These are phyloP conservation scores for Candidula unifasciata DNA, from an alignment of 2,888 invertebrate genomes.

Conservation along the genomic window DNA sequence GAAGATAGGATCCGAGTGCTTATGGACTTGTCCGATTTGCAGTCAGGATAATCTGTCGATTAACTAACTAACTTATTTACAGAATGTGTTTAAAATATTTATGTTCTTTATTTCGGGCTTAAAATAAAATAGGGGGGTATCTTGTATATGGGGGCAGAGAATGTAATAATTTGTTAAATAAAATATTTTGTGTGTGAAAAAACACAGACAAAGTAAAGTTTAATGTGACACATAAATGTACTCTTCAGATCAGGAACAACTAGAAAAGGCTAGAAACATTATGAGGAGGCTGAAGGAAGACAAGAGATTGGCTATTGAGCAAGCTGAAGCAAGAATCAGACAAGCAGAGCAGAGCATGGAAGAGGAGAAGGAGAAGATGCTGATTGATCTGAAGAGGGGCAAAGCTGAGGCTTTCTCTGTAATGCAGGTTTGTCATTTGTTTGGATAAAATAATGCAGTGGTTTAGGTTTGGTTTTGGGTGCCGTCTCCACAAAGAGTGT, in stretches of 20 bases:
- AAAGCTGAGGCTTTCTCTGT: conserved; percentile 77
- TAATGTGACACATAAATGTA: background rate
- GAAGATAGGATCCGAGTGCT: no score
- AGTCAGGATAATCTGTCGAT: no score
- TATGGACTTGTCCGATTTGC: no score
- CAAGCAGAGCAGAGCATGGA: conserved; percentile 71
- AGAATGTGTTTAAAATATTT: no score
- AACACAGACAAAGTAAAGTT: background rate
- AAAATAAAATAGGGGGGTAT: no score
- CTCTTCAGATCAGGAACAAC: conserved; percentile 71
- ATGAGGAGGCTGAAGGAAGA: conserved; percentile 74
- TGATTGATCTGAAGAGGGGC: conserved; percentile 77
- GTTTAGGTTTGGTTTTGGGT: no score
- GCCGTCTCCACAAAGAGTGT: no score
- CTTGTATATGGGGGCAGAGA: no score
- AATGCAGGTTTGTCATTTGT: conserved; percentile 69
- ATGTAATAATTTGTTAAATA: no score
- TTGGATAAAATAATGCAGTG: background rate
- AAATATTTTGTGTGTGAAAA: background rate
- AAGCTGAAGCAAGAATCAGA: conserved; percentile 66
- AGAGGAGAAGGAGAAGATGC: conserved; percentile 74
- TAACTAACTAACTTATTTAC: no score
- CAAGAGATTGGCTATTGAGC: conserved; percentile 63
- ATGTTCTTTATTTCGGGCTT: no score
- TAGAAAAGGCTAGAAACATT: conserved; percentile 76